These are phyloP conservation scores for Calliopsis andreniformis DNA, from an alignment of 1,140 invertebrate genomes.

Conservation along the genomic window DNA sequence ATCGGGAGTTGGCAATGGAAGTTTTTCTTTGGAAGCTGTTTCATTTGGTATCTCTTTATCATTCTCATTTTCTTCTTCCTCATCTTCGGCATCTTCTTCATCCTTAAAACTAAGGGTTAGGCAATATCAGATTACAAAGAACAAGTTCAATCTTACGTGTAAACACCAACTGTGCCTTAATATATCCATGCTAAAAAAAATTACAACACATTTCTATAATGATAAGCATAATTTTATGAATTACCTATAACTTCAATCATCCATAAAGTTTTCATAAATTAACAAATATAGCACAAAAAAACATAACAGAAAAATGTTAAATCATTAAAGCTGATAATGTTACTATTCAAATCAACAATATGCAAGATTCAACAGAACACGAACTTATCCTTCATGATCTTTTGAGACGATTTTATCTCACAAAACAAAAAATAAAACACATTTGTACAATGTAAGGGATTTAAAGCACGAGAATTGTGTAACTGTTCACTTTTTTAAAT, in stretches of 20 bases:
- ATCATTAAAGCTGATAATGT: background rate
- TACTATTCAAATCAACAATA: background rate
- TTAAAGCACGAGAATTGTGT: background rate
- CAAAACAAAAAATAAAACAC: background rate
- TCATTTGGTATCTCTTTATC: constrained; percentile 51
- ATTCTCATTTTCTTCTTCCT: constrained; percentile 50
- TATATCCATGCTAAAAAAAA: background rate
- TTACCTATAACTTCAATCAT: background rate
- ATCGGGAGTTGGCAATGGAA: constrained; percentile 82
- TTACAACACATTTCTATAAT: background rate
- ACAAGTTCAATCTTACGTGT: constrained; percentile 67
- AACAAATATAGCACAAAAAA: background rate
- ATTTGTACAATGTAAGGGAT: background rate
- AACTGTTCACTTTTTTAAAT: background rate
- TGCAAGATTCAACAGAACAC: background rate
- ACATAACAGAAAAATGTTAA: background rate
- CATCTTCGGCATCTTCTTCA: constrained; percentile 61
- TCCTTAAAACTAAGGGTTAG: constrained; percentile 79
- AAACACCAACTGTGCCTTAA: constrained; percentile 44
- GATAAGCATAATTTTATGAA: background rate
- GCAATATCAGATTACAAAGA: constrained; percentile 82
- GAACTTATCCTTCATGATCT: background rate
- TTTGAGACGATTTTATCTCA: background rate
- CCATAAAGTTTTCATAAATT: background rate
- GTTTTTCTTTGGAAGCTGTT: constrained; percentile 76